Evolutionary conservation across 2,888 invertebrate genomes (phyloP), one percentile per base, ranked within the genome.

Genomic region (Melanophora roralis): DNA sequence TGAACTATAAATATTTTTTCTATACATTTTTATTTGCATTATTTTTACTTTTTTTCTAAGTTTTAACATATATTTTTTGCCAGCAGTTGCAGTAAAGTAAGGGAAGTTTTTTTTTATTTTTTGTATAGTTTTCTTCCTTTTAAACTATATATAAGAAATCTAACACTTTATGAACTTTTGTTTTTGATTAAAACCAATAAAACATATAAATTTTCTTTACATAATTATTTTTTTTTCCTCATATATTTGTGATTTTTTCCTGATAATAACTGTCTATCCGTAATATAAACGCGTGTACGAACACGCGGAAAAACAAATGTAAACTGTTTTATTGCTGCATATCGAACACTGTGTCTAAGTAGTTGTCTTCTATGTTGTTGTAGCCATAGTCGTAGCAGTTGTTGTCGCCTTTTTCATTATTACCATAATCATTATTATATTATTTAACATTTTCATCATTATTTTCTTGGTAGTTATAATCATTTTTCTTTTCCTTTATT

Each of bases 301-400:
- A 87, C 90, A 89, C 89, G 89, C 90, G 90, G 89, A 89, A 89
- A 89, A 90, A 89, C 90, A 89, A 89, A 89, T 88, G 89, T 86
- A 90, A 90, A 90, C 90, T 90, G 88, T 89, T 88, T 83, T 86
- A 85, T 83, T 82, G 81, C 83, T 80, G 80, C 80, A 80, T 68
- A 80, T 68, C 76, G 68, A 76, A 80, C 72, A 43, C 69, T 72
- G 64, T 73, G 51, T 53, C 80, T 80, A 73, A 64, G 51, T 79
- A 65, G 68, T 65, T 45, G 71, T 74, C 76, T 73, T 82, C 83
- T 81, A 82, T 68, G 73, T 77, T 73, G 72, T 64, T 45, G 21
- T 65, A 9, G 51, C 60, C 12, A 51, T 53, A 38, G 45, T 21
- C 43, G 65, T 53, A 40, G 71, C 47, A 45, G 53, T 36, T 36